Base-by-base conservation (phyloP, 2,888 invertebrate species). In the Drosophila pseudotalamancana region DNA sequence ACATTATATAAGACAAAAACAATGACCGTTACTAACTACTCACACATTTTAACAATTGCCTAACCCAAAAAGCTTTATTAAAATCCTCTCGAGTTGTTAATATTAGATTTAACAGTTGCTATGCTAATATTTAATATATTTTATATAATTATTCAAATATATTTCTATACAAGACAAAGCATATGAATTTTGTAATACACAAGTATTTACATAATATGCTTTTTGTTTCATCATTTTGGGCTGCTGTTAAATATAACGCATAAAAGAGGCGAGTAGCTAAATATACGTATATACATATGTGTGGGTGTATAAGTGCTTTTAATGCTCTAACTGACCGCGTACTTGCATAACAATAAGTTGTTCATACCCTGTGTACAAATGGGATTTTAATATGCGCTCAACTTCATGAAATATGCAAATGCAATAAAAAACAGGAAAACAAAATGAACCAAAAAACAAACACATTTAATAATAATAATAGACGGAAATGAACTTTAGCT, bases 361-460 rank as follows among this genome's bases (percentile, higher is more conserved):
- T 48, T 37, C 43, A 49, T 57, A 32, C 42, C 39, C 56, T 14
- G 27, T 43, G 14, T 42, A 23, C 51, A 64, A 63, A 69, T 65
- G 68, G 31, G 42, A 43, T 61, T 57, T 61, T 57, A 67, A 62
- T 64, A 71, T 70, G 57, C 53, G 67, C 42, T 56, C 43, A 55
- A 54, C 19, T 63, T 25, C 16, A 49, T 64, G 56, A 62, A 69
- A 65, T 62, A 67, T 55, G 55, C 67, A 64, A 74, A 60, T 54
- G 65, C 25, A 40, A 39, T 46, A 57, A 55, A 45, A 45, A 50
- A 54, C 31, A 32, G 34, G 18, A 50, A 56, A 43, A 55, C 16
- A 27, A 55, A 68, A 29, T 34, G 37, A 56, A 45, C 50, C 16
- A 27, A 55, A 68, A 29, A 31, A 32, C 51, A 45, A 51, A 40